Percentiles rank a stretch among this genome's conserved stretches.
These are phyloP conservation scores for Amphipyra berbera DNA, from an alignment of 2,888 invertebrate genomes.

Conservation along the genomic window DNA sequence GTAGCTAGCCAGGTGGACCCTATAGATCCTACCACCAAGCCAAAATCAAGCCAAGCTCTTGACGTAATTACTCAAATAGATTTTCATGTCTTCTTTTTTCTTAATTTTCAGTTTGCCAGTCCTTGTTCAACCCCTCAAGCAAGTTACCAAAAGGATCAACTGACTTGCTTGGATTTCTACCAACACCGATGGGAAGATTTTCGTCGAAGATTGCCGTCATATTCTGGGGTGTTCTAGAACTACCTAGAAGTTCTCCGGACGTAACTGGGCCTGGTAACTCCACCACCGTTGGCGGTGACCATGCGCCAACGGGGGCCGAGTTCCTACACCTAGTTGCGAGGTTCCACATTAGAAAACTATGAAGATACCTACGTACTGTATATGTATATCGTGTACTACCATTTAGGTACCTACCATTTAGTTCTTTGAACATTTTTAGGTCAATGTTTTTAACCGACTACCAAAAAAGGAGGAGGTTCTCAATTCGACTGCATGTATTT, in stretches of 20 bases:
- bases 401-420: no score
- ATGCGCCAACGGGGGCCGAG: conserved; percentile 94
- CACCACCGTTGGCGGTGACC: conserved; percentile 94
- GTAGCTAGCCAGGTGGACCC: no score
- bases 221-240: conserved; percentile 34
- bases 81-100: background rate
- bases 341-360: conserved; percentile 59
- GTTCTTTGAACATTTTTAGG: no score
- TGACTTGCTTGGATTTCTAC: background rate
- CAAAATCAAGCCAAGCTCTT: no score
- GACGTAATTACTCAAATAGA: background rate
- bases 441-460: no score
- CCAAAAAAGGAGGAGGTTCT: no score
- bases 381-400: no score
- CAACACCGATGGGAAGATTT: background rate
- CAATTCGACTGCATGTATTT: no score
- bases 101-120: background rate
- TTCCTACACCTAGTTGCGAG: conserved; percentile 92
- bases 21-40: no score
- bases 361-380: background rate
- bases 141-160: background rate
- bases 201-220: background rate
- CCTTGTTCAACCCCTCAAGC: background rate
- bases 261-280: conserved; percentile 93
- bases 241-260: conserved; percentile 60